Base-by-base conservation (phyloP, 1,140 invertebrate species). In the Anastrepha obliqua region DNA sequence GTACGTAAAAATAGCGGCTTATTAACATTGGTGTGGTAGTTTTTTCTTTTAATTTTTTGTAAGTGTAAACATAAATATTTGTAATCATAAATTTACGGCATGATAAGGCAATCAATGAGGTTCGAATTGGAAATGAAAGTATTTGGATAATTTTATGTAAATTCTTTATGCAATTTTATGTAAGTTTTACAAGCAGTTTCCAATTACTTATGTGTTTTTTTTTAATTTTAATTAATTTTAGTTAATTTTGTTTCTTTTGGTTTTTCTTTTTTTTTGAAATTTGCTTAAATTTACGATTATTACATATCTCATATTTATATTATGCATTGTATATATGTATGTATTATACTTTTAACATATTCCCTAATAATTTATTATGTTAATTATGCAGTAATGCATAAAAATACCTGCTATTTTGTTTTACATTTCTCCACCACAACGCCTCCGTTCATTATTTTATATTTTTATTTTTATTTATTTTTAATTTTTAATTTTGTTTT, bases 1-100 rank as follows among this genome's bases (percentile, higher is more conserved):
- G 20, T 20, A 42, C 15, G 29, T 20, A 74, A 91, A 89, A 89
- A 88, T 87, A 88, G 29, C 29, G 29, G 29, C 29, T 29, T 29
- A 29, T 29, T 29, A 29, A 29, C 29, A 29, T 29, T 91, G 90
- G 91, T 91, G 90, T 91, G 86, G 87, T 91, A 15, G 81, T 89
- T 85, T 88, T 88, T 87, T 86, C 47, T 29, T 29, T 29, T 29
- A 29, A 29, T 29, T 29, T 29, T 67, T 67, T 64, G 78, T 87
- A 67, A 62, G 44, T n/a, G 59, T n/a, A 20, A 70, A 86, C 47
- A 59, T 67, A 86, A 86, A 87, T 87, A 87, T 74, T 39, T 59
- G 78, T 86, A 74, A 44, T 29, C 44, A 55, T 81, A 81, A 81
- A 20, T 55, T 81, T 81, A 55, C 74, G 74, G 47, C 74, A 81